Conservation (phyloP, 1,140 invertebrate genomes). For the Brachionus asplanchnoidis region DNA sequence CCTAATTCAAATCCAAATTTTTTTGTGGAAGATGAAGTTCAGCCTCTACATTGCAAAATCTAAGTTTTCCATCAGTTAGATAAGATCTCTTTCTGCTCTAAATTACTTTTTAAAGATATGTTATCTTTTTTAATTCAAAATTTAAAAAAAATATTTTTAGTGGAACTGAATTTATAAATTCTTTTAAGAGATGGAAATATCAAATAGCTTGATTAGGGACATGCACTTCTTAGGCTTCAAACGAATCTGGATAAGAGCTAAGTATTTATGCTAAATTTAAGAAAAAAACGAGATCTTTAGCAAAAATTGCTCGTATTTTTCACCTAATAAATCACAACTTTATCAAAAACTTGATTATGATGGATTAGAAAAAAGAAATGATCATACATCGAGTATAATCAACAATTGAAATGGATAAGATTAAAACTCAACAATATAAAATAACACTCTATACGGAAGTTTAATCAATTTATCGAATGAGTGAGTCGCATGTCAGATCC, state of each 20-base stretch:
- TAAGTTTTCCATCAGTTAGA: no score
- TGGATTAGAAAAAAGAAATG: neutral
- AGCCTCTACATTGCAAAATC: no score
- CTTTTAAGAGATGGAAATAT: no score
- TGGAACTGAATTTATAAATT: neutral
- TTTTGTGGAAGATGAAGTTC: no score
- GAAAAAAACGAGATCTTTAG: neutral
- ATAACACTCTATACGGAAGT: neutral
- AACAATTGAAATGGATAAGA: neutral
- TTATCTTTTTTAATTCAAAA: no score
- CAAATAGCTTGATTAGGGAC: neutral
- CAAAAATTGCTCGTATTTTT: neutral
- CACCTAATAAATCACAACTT: neutral
- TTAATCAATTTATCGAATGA: neutral
- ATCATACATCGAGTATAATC: neutral
- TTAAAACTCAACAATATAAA: neutral
- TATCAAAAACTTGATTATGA: neutral
- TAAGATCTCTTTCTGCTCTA: no score
- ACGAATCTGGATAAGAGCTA: neutral
- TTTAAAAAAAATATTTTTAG: neutral
- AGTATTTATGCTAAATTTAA: neutral
- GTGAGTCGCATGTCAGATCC: neutral
- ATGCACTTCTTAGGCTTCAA: neutral
- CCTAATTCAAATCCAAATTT: no score
- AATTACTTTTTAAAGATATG: no score